Conservation (phyloP, 2,888 invertebrate species). For the Hofmannophila pseudospretella region DNA sequence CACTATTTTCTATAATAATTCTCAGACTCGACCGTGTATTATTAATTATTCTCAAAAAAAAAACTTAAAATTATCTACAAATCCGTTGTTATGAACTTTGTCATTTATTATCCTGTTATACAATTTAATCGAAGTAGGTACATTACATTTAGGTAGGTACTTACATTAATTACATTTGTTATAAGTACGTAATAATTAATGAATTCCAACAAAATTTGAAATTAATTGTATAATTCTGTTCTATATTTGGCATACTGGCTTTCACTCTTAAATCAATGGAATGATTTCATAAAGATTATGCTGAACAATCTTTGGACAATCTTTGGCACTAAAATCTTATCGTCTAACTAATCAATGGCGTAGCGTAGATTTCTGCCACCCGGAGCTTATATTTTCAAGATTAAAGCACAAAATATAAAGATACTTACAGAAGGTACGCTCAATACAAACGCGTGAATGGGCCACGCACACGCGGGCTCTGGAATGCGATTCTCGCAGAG, state of each 20-base stretch:
- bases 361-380: no score
- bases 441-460: no score
- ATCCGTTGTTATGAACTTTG: slow-evolving; percentile 17
- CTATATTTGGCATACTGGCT: slow-evolving; percentile 69
- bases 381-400: no score
- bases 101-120: not conserved
- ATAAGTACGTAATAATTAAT: no score
- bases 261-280: slow-evolving; percentile 49
- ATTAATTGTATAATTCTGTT: slow-evolving; percentile 15
- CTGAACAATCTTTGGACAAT: slow-evolving; percentile 69
- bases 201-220: slow-evolving; percentile 5
- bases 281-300: slow-evolving; percentile 57
- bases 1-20: slow-evolving; percentile 39
- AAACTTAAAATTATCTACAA: slow-evolving; percentile 21
- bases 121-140: not conserved
- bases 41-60: slow-evolving; percentile 26
- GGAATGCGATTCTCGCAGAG: no score
- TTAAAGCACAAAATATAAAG: no score
- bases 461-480: no score
- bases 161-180: no score
- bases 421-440: no score
- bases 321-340: slow-evolving; percentile 74
- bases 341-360: slow-evolving; percentile 46
- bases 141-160: not conserved
- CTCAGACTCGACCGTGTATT: slow-evolving; percentile 21